Evolutionary conservation across 1,140 invertebrate species (phyloP).

Genomic region (Streblospio benedicti): DNA sequence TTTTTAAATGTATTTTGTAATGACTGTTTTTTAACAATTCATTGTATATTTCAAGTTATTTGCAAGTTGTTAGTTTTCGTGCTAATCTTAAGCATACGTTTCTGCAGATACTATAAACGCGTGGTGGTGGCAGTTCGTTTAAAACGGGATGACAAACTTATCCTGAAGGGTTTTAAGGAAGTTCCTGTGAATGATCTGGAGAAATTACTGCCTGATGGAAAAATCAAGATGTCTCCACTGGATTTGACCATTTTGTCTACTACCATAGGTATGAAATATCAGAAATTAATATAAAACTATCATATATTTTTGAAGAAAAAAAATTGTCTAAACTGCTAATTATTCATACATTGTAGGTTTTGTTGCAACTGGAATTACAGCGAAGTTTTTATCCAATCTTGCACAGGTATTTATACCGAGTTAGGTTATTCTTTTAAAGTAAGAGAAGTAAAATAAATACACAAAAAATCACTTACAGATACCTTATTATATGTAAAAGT

Average conservation of each 20-base stretch:
- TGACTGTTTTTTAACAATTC: too few species aligned
- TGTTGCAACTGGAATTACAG: slow-evolving; percentile 27
- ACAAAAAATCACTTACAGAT: too few species aligned
- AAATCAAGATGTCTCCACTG: slow-evolving; percentile 29
- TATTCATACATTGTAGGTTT: too few species aligned
- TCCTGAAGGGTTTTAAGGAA: slow-evolving; percentile 43
- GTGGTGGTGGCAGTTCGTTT: slow-evolving; percentile 38
- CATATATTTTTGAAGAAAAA: too few species aligned
- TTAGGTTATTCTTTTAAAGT: too few species aligned
- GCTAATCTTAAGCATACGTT: slow-evolving; percentile 8
- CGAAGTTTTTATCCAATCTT: slow-evolving; percentile 30
- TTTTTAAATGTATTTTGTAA: too few species aligned
- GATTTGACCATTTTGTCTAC: slow-evolving; percentile 30
- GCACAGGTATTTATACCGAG: slow-evolving; percentile 23
- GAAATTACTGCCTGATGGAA: slow-evolving; percentile 41
- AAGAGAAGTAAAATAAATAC: too few species aligned
- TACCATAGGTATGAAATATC: slow-evolving; percentile 16
- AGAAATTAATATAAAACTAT: too few species aligned
- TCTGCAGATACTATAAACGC: slow-evolving; percentile 34
- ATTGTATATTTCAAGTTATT: too few species aligned
- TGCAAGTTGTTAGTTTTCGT: too few species aligned
- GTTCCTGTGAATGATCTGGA: slow-evolving; percentile 36
- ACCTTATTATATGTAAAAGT: too few species aligned
- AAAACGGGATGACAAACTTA: slow-evolving; percentile 39
- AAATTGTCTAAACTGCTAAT: too few species aligned